Conservation (phyloP, 2,888 invertebrate species). For the Alloplasta piceator region DNA sequence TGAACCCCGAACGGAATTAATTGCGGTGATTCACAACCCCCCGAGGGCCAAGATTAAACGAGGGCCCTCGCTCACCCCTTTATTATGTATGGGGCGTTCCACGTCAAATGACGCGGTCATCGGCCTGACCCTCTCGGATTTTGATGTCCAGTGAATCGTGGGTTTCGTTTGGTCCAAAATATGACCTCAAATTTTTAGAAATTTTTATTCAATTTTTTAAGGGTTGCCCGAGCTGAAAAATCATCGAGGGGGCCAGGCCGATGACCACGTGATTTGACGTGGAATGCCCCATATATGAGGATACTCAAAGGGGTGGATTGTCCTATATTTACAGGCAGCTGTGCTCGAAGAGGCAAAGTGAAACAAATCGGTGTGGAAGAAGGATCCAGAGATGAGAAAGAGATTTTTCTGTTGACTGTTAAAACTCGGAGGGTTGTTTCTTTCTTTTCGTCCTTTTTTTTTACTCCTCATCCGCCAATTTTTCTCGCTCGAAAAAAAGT, state of each 20-base stretch:
- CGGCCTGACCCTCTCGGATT: too few species aligned
- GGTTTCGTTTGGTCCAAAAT: too few species aligned
- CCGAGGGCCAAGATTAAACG: slow-evolving; percentile 56
- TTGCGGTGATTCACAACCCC: slow-evolving; percentile 57
- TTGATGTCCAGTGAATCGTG: too few species aligned
- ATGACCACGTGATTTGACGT: too few species aligned
- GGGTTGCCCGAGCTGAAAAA: too few species aligned
- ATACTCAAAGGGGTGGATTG: too few species aligned
- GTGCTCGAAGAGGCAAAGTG: slow-evolving; percentile 44
- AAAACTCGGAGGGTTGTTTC: neutral
- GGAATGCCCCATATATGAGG: too few species aligned
- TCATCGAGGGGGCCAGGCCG: too few species aligned
- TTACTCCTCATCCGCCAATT: neutral
- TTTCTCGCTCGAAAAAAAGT: slow-evolving; percentile 13
- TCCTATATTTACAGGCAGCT: slow-evolving; percentile 4
- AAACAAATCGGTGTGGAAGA: slow-evolving; percentile 46
- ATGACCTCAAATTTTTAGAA: too few species aligned
- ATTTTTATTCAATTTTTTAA: too few species aligned
- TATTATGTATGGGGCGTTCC: neutral
- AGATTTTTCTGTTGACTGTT: slow-evolving; percentile 17
- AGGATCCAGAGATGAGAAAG: slow-evolving; percentile 16
- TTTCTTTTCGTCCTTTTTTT: neutral
- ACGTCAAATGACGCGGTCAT: too few species aligned
- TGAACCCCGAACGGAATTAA: slow-evolving; percentile 59
- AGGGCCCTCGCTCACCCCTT: slow-evolving; percentile 12